Conservation (phyloP, 2,888 invertebrate genomes). For the Drosophila mimica region DNA sequence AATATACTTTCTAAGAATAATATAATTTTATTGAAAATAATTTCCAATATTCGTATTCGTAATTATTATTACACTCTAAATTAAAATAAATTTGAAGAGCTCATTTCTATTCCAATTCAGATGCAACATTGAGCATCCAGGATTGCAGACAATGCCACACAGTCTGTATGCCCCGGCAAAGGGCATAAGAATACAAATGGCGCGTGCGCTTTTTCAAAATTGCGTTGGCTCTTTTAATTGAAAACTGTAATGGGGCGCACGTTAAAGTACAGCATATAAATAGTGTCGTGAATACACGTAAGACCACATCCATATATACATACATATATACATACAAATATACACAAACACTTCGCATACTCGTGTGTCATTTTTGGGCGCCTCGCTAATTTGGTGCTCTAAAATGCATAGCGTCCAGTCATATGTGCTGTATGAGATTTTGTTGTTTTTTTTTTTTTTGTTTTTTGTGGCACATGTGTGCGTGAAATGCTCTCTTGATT, state of each 20-base stretch:
- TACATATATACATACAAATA: constrained; percentile 6
- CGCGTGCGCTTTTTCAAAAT: constrained; percentile 49
- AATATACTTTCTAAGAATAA: not conserved
- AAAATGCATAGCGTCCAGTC: constrained; percentile 55
- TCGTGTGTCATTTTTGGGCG: constrained; percentile 23
- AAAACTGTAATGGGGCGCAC: constrained; percentile 48
- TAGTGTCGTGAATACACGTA: constrained; percentile 15
- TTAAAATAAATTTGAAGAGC: not conserved
- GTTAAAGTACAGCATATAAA: constrained; percentile 25
- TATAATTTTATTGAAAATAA: not conserved
- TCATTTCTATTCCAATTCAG: not conserved
- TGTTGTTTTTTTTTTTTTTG: not conserved
- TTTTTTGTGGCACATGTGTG: constrained; percentile 36
- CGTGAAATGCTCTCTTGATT: constrained; percentile 53
- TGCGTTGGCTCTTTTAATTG: constrained; percentile 58
- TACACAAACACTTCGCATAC: not conserved
- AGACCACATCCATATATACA: constrained; percentile 20
- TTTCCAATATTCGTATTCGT: not conserved
- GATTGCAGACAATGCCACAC: not conserved
- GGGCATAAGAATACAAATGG: constrained; percentile 43
- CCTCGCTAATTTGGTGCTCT: constrained; percentile 59
- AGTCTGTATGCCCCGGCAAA: constrained; percentile 1
- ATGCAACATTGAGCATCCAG: not conserved
- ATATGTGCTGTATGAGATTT: constrained; percentile 31
- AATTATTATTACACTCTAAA: not conserved